Evolutionary conservation across 2,888 invertebrate species (phyloP).

Genomic region (Rhingia rostrata): DNA sequence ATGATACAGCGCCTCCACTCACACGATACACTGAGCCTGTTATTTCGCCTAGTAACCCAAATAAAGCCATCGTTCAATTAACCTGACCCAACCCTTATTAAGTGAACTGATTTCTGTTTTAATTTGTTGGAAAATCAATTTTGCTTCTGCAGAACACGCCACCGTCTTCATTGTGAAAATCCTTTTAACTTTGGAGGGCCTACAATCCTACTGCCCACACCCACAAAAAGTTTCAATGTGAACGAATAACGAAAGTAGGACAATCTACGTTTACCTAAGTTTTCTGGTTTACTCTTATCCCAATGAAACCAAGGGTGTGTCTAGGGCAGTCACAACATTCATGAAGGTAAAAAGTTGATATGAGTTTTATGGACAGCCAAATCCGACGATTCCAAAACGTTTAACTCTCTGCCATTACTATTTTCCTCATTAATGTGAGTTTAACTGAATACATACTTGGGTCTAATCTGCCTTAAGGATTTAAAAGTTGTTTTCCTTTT

Average conservation of each 20-base stretch:
- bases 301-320: constrained; percentile 40
- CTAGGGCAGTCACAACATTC: constrained; percentile 26
- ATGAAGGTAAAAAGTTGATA: background rate
- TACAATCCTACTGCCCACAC: background rate
- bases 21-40: background rate
- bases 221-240: background rate
- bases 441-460: constrained; percentile 16
- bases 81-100: constrained; percentile 41
- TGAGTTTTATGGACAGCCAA: background rate
- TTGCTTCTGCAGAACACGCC: background rate
- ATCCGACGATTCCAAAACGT: background rate
- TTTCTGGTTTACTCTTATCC: background rate
- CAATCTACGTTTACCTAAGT: constrained; percentile 26
- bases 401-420: background rate
- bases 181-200: background rate
- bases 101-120: constrained; percentile 10
- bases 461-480: background rate
- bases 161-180: background rate
- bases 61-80: constrained; percentile 12
- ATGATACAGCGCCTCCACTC: background rate
- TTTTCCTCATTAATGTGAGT: constrained; percentile 12
- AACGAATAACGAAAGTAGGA: constrained; percentile 7
- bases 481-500: constrained; percentile 27
- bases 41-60: background rate
- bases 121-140: constrained; percentile 5